phyloP scores from a whole-genome alignment of 2,113 vertebrate species.

The Vimba vimba region DNA sequence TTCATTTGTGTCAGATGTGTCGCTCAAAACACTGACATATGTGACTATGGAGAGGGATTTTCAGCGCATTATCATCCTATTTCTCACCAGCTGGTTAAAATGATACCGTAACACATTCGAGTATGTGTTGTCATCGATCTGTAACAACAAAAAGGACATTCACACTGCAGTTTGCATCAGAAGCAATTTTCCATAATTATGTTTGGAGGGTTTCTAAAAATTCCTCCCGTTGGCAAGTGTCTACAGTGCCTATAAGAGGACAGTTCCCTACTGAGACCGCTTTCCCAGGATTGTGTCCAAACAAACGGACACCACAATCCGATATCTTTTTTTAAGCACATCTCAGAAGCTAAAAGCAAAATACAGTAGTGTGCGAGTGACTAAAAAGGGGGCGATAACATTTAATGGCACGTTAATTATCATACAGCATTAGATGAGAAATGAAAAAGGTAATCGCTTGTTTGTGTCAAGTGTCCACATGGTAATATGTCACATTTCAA shows the following conservation, averaged over 20 bases:
- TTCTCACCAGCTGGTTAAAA: slow-evolving; percentile 13
- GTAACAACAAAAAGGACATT: too few relatives aligned
- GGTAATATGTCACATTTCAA: background rate
- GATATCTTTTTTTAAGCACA: slow-evolving; percentile 5
- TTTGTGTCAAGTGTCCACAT: slow-evolving; percentile 10
- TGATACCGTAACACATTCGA: background rate
- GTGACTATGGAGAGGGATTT: background rate
- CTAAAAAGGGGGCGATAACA: background rate
- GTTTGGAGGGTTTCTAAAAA: slow-evolving; percentile 14
- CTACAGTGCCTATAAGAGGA: background rate
- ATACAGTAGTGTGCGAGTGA: background rate
- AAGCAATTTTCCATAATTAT: slow-evolving; percentile 3
- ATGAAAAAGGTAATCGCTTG: slow-evolving; percentile 21
- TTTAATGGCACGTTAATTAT: background rate
- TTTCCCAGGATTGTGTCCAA: background rate
- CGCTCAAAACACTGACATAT: background rate
- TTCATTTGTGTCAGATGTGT: background rate
- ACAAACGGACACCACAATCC: background rate
- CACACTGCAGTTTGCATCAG: background rate
- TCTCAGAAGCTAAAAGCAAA: background rate
- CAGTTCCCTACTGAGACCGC: background rate
- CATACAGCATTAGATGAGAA: background rate
- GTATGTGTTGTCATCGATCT: background rate
- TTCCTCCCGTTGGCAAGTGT: background rate
- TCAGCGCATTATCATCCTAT: background rate